These are phyloP conservation scores for Ditylenchus dipsaci DNA, from an alignment of 1,140 invertebrate species.

Conservation along the genomic window DNA sequence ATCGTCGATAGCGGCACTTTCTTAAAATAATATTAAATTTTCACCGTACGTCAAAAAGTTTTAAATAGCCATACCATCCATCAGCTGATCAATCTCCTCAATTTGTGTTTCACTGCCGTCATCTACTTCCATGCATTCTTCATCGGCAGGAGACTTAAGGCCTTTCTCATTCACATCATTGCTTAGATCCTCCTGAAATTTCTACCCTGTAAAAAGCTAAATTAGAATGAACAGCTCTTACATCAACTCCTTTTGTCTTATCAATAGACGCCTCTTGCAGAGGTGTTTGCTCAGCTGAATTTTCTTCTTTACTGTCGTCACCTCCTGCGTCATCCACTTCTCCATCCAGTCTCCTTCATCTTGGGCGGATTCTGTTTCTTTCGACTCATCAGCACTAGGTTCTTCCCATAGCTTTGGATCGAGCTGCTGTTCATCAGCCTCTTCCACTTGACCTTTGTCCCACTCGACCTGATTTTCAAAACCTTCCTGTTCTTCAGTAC, in stretches of 20 bases:
- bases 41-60: too few species aligned
- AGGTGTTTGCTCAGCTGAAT: background rate
- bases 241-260: too few species aligned
- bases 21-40: too few species aligned
- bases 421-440: conserved; percentile 52
- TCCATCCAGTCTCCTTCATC: background rate
- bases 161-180: background rate
- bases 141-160: background rate
- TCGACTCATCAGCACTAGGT: conserved; percentile 4
- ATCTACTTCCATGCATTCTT: background rate
- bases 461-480: conserved; percentile 56
- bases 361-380: background rate
- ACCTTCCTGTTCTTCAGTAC: conserved; percentile 31
- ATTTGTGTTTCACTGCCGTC: too few species aligned
- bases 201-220: background rate
- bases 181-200: background rate
- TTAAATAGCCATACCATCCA: too few species aligned
- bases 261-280: background rate
- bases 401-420: conserved; percentile 56
- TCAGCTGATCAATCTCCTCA: too few species aligned
- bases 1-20: too few species aligned
- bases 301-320: background rate
- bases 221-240: too few species aligned
- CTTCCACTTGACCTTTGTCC: conserved; percentile 59
- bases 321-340: background rate